Base-by-base conservation (phyloP, 2,888 invertebrate species). In the Drosophila antonietae region DNA sequence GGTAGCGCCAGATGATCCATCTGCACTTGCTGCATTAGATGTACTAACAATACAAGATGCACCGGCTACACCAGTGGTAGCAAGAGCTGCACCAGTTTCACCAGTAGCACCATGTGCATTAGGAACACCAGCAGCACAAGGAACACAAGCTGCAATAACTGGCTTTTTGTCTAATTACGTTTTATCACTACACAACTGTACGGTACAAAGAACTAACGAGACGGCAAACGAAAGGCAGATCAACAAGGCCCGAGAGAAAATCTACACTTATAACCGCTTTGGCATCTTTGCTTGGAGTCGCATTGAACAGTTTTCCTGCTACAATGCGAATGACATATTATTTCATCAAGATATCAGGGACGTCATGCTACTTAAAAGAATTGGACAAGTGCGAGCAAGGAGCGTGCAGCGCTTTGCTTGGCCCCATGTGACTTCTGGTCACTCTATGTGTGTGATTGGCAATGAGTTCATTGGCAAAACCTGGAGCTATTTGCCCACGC, bases 401-500 rank as follows among this genome's bases (percentile, higher is more conserved):
- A 15, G 57, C 8, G 15, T 71, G 1, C 84, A 82, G 18, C 65
- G 75, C 2, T 80, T 23, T 60, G 67, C 80, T 47, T 82, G 82
- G 82, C 61, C 75, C 0, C 84, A 84, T 52, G 44, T 55, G 2
- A 35, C 67, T 4, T 8, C 31, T 2, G 80, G 73, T 0, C 52
- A 64, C 10, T 73, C 82, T 7, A 10, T 82, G 15, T 73, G 68
- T 8, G 35, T 65, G 1, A 39, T 82, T n/a, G 84, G 68, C 8
- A 71, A 77, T 2, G 51, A 66, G n/a, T 3, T 1, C 1, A 28
- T n/a, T 1, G 82, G 82, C 28, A 82, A 82, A 49, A 80, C 82
- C 2, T 80, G 78, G 78, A 46, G 65, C 57, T 82, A 78, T 39
- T 46, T 82, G 44, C 84, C 84, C 7, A 53, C 39, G 10, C 3